phyloP scores from a whole-genome alignment of 2,797 vertebrate species.

The Sebastes hubbsi region DNA sequence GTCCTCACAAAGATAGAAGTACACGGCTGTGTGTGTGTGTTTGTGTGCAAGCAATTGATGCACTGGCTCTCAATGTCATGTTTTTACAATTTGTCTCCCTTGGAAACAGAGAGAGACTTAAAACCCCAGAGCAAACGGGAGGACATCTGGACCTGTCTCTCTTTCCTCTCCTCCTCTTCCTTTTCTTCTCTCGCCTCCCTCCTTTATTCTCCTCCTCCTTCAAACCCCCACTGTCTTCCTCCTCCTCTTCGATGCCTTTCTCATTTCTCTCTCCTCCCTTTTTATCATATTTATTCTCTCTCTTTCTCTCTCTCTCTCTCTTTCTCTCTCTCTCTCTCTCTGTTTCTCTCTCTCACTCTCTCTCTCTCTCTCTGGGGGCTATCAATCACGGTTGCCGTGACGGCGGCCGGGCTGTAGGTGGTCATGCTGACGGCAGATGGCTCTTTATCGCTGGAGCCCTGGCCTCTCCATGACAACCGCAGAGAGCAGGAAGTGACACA shows the following conservation, averaged over 20 bases:
- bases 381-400: slow-evolving; percentile 79
- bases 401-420: slow-evolving; percentile 75
- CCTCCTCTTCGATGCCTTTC: not conserved
- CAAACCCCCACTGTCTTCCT: not conserved
- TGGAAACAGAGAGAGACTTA: slow-evolving; percentile 73
- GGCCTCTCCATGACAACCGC: slow-evolving; percentile 78
- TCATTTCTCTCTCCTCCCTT: not conserved
- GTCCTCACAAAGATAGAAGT: too few relatives aligned
- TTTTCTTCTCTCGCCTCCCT: not conserved
- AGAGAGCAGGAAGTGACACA: slow-evolving; percentile 82
- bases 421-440: slow-evolving; percentile 82
- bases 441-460: slow-evolving; percentile 80
- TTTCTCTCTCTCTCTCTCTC: not conserved
- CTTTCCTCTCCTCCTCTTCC: not conserved
- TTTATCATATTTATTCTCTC: not conserved
- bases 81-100: slow-evolving; percentile 78
- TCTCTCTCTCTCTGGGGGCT: slow-evolving; percentile 35
- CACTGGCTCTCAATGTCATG: slow-evolving; percentile 61
- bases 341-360: not conserved
- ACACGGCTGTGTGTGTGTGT: slow-evolving; percentile 3
- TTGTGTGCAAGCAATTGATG: slow-evolving; percentile 26
- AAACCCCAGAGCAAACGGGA: slow-evolving; percentile 67
- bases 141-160: slow-evolving; percentile 72
- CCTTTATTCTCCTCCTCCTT: slow-evolving; percentile 1
- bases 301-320: too few relatives aligned